Evolutionary conservation across 35 echinoderm and acorn worm genomes (phyloP).

Genomic region (Holothuria glaberrima): DNA sequence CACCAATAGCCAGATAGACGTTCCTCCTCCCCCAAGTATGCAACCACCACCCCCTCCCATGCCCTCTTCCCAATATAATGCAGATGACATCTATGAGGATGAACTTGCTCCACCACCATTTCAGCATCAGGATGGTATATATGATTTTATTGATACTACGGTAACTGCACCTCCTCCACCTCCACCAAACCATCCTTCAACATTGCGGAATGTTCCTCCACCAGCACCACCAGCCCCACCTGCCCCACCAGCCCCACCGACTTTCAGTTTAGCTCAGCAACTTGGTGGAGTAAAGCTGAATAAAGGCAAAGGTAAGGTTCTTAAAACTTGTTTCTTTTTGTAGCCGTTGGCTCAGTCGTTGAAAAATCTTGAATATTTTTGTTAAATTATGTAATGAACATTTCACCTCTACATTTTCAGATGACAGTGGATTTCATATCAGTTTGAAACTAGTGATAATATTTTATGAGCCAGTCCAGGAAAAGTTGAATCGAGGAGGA

Average conservation of each 20-base stretch:
- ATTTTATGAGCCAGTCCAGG: no score
- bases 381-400: no score
- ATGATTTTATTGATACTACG: background rate
- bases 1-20: background rate
- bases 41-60: constrained; percentile 10
- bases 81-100: constrained; percentile 11
- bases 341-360: no score
- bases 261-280: background rate
- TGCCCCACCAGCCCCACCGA: background rate
- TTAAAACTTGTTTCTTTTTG: no score
- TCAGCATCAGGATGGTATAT: background rate
- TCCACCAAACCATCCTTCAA: constrained; percentile 28
- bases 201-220: background rate
- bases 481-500: no score
- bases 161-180: background rate
- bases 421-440: no score
- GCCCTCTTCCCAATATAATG: background rate
- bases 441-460: no score
- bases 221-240: background rate
- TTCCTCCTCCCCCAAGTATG: constrained; percentile 7
- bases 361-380: no score
- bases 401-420: no score
- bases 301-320: no score
- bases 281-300: background rate
- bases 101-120: background rate